Base-by-base conservation (phyloP, 2,113 vertebrate genomes). In the Phalacrocorax aristotelis region DNA sequence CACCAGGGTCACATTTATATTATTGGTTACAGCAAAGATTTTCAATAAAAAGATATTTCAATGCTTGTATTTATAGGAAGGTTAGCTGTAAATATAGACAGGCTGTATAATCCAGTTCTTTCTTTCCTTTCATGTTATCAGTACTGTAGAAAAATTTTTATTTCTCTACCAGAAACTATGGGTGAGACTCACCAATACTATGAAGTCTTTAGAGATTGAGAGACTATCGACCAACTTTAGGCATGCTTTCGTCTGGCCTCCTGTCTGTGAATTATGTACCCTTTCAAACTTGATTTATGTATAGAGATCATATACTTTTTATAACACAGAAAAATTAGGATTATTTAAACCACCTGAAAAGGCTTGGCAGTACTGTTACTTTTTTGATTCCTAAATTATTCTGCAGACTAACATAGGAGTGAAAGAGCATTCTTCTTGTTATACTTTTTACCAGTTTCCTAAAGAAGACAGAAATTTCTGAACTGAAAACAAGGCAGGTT, bases 331-430 rank as follows among this genome's bases (percentile, higher is more conserved):
- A 58, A 65, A 78, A 87, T 81, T 78, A 62, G 15, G 34, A 22
- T 94, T 94, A 84, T 93, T 93, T 91, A 84, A 87, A 77, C 25
- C 34, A 46, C 69, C 69, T 84, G 57, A 69, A 84, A 89, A 91
- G 32, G 6, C 46, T 72, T 87, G 40, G 23, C 23, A 44, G 21
- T 49, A 49, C 60, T 0, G 0, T 18, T 75, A 64, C 23, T 60
- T 49, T 83, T 88, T 93, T 92, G 40, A 57, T 61, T 18, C 17
- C 92, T 91, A 87, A 91, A 68, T 65, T 83, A 68, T 90, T 13
- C 38, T 81, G 20, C 29, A 86, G 54, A 64, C 22, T 86, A 65
- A 40, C 6, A 15, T 7, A 34, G 6, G 29, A 77, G 18, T 64
- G 29, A 40, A 78, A 93, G 20, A 86, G 2, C 9, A 11, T 52